Conservation (phyloP, 2,888 invertebrate genomes). For the Cantharis rustica region DNA sequence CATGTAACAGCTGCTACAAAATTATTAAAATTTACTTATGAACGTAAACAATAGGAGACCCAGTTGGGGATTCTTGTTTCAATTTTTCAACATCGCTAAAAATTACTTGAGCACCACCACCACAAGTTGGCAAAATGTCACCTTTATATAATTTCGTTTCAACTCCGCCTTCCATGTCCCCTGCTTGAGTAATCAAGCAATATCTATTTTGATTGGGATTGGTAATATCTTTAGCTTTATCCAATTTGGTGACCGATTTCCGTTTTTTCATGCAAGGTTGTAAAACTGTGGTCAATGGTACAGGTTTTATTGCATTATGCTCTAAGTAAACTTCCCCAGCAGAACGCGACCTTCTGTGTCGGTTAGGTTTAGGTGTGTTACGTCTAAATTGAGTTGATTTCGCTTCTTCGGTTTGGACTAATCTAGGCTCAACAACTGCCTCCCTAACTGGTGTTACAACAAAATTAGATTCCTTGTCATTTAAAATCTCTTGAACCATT, state of each 20-base stretch:
- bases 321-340: slow-evolving; percentile 84
- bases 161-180: slow-evolving; percentile 89
- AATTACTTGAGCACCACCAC: slow-evolving; percentile 94
- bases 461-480: slow-evolving; percentile 52
- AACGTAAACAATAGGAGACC: slow-evolving; percentile 3
- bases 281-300: slow-evolving; percentile 86
- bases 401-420: not conserved
- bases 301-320: slow-evolving; percentile 79
- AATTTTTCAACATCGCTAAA: slow-evolving; percentile 94
- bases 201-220: slow-evolving; percentile 78
- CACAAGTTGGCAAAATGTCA: slow-evolving; percentile 90
- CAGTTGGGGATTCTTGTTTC: slow-evolving; percentile 77
- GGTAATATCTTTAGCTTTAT: slow-evolving; percentile 76
- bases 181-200: slow-evolving; percentile 89
- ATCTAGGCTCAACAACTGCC: not conserved
- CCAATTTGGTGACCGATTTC: slow-evolving; percentile 83
- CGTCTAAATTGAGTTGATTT: slow-evolving; percentile 33
- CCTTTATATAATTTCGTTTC: slow-evolving; percentile 93
- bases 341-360: slow-evolving; percentile 74
- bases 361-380: not conserved
- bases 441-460: not conserved
- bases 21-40: not conserved
- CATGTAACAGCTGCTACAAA: not conserved
- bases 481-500: slow-evolving; percentile 63
- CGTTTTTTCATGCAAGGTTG: slow-evolving; percentile 84